Evolutionary conservation across 2,797 vertebrate species (phyloP), one percentile per base, ranked within the genome.

Genomic region (Loriculus beryllinus): DNA sequence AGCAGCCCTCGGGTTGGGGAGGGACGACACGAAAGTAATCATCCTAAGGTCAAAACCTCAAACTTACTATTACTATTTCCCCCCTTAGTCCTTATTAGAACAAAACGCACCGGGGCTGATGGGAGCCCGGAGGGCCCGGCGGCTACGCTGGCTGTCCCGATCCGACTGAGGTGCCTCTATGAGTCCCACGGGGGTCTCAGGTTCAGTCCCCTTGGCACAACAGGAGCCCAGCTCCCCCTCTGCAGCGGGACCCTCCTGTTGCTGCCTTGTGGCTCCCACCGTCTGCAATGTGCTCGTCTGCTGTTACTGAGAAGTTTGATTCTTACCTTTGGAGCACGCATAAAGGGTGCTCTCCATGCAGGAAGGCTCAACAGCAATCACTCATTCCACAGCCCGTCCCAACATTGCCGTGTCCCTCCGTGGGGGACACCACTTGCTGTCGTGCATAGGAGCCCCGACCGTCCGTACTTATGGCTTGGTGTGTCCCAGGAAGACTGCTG

Each of bases 171-270:
- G n/a, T 20, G 43, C 15, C 42, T 33, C n/a, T 16, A 39, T 4
- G 11, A 19, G 28, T 92, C 29, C 12, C 82, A 4, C 14, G 8
- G 20, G 11, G 2, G 5, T 39, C 33, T 22, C 60, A 5, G 8
- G 19, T 14, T 45, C 74, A 2, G 4, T n/a, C 19, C 26, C 2
- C 19, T 40, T 23, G 1, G 20, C 31, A 52, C 15, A 31, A 33
- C 69, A 18, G 10, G 6, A 40, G 5, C 3, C 3, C 20, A 12
- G 5, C 10, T 40, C 5, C n/a, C 6, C 5, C 3, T 4, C 19
- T 3, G 35, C 23, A 4, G 26, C n/a, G 3, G 8, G 26, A 2
- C 6, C 2, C 65, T 8, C 25, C 29, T 2, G n/a, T 13, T 7
- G 35, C 47, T 57, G 62, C 40, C 40, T 3, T 0, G 56, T 6